Base-by-base conservation (phyloP, 2,113 vertebrate genomes). In the Cololabis saira region DNA sequence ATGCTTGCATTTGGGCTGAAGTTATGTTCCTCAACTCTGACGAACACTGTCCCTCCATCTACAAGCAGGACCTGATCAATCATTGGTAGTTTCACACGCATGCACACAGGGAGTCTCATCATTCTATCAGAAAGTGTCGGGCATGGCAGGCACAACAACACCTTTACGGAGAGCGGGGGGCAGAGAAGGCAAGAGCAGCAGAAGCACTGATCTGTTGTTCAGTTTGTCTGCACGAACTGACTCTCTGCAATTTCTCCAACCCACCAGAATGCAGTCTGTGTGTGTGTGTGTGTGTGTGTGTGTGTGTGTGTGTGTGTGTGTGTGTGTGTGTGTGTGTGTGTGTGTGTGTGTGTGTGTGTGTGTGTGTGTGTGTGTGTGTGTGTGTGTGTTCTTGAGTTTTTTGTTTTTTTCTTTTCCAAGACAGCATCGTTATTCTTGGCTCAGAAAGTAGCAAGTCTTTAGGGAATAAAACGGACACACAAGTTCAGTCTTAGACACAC, bases 381-480 rank as follows among this genome's bases (percentile, higher is more conserved):
- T 50, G 54, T 49, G 37, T 67, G 27, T 68, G 37, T 69, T 58
- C 44, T 44, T 13, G 47, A 67, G 66, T 45, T 5, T 13, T 49
- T 49, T 19, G 13, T 60, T 64, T 76, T 63, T 62, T 68, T 61
- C 69, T 74, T 64, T 71, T 74, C 63, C 81, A 61, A 77, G 60
- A 67, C 80, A 65, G 78, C 71, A 66, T 81, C 67, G 85, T 88
- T 90, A 85, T 90, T 90, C 76, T 88, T 86, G 85, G 89, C 89
- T 85, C 50, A 43, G 83, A 78, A 57, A 85, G 68, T 55, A 72
- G 76, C 19, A 3, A 51, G 83, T 85, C 85, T 82, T 67, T 21
- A 18, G 85, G 85, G 85, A 87, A 78, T 85, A 80, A 78, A 87
- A 84, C 67, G 87, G 86, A 89, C 89, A 88, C 61, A 84, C 74